Evolutionary conservation across 2,113 vertebrate species (phyloP), one percentile per base, ranked within the genome.

Genomic region (Peromyscus polionotus): DNA sequence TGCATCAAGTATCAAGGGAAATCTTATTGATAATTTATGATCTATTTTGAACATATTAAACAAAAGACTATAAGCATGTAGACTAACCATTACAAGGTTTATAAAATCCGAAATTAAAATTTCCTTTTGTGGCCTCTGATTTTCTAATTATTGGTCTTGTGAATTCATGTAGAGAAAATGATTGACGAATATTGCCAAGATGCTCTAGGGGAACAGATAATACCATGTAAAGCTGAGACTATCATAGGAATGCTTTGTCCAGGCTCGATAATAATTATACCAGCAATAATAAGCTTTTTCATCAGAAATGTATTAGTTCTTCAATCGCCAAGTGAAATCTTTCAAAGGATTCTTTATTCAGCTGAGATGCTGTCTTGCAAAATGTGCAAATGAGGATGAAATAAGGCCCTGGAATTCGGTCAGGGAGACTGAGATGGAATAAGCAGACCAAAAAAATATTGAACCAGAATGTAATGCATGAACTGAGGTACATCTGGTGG

Each of bases 391-490:
- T 96, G 94, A 93, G 95, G 84, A 94, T 97, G 93, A 97, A 98
- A 96, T 97, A 97, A 96, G 94, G 63, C 80, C 96, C 45, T 31
- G 85, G 94, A 96, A 93, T 91, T 59, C 93, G 84, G 94, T 95
- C 95, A 95, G 89, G 84, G 92, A 98, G 91, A 83, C 87, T 67
- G 95, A 96, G 93, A 96, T 92, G 63, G 95, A 95, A 88, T 94
- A 97, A 97, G 70, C 93, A 97, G 93, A 97, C 94, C 97, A 92
- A 97, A 95, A 95, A 96, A 97, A 96, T 95, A 97, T 93, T 96
- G 95, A 98, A 92, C 87, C 92, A 48, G 91, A 96, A 96, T 92
- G 97, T 86, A 97, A 97, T 97, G 97, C 93, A 97, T 89, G 94
- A 95, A 13, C 79, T 90, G 61, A 94, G 83, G 81, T 97, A 93